Evolutionary conservation across 1,140 invertebrate species (phyloP).

Genomic region (Neotoxoptera formosana): DNA sequence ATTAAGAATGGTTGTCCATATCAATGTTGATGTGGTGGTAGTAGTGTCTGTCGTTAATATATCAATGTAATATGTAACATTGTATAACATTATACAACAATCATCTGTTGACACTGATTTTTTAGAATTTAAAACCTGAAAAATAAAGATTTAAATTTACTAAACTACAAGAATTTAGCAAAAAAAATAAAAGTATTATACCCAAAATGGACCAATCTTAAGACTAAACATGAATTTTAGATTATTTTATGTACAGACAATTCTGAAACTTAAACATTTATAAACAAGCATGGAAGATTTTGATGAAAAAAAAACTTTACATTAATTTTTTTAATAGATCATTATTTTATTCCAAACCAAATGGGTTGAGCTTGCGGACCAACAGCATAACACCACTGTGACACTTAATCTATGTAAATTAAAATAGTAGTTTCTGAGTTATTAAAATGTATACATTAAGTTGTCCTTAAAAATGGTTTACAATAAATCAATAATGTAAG

Average conservation of each 20-base stretch:
- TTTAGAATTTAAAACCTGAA: conserved; percentile 82
- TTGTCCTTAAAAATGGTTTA: no score
- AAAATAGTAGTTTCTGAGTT: not conserved
- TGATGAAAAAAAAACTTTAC: not conserved
- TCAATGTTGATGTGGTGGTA: conserved; percentile 70
- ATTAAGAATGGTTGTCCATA: conserved; percentile 82
- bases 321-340: no score
- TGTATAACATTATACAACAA: conserved; percentile 78
- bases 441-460: not conserved
- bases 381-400: no score
- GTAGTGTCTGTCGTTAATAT: conserved; percentile 86
- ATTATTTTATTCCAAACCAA: no score
- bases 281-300: not conserved
- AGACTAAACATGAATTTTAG: not conserved
- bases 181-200: not conserved
- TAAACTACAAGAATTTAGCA: not conserved
- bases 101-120: conserved; percentile 84
- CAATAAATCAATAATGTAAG: no score
- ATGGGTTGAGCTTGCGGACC: no score
- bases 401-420: not conserved
- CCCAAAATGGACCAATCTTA: not conserved
- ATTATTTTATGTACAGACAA: not conserved
- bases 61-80: conserved; percentile 92
- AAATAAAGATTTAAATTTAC: not conserved
- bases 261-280: not conserved